Conservation (phyloP, 1,140 invertebrate species). For the Diplogasteroides magnus region DNA sequence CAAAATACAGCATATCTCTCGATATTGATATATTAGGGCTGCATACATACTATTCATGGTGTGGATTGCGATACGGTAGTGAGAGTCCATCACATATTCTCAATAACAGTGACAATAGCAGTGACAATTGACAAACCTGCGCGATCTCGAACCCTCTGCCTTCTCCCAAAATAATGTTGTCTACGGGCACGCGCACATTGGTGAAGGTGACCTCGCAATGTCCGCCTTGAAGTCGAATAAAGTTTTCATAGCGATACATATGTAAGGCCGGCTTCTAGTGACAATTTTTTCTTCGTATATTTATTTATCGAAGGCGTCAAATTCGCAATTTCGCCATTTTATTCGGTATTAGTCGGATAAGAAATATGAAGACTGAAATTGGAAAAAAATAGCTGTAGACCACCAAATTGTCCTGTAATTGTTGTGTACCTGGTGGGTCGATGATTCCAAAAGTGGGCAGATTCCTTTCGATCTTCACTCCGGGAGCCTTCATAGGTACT, state of each 20-base stretch:
- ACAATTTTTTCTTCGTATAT: neutral
- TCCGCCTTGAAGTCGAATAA: constrained; percentile 53
- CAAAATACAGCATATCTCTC: too few species aligned
- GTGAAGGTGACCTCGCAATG: constrained; percentile 60
- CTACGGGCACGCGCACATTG: constrained; percentile 57
- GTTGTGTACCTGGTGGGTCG: constrained; percentile 58
- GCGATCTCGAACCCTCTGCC: constrained; percentile 61
- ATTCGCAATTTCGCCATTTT: too few species aligned
- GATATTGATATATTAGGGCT: too few species aligned
- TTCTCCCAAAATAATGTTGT: constrained; percentile 59
- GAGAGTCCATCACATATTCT: too few species aligned
- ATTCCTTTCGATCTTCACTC: constrained; percentile 57
- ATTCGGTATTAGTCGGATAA: neutral
- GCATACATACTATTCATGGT: too few species aligned
- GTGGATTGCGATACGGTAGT: too few species aligned
- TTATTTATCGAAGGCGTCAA: too few species aligned
- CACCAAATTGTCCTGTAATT: neutral
- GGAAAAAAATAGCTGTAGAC: constrained; percentile 8
- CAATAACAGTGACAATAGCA: too few species aligned
- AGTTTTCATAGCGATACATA: too few species aligned
- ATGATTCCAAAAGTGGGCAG: constrained; percentile 58
- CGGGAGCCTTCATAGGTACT: constrained; percentile 59
- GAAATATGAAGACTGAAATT: neutral
- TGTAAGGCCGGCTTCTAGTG: too few species aligned
- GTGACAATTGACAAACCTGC: too few species aligned